Conservation (phyloP, 2,888 invertebrate genomes). For the Thelaira solivaga region DNA sequence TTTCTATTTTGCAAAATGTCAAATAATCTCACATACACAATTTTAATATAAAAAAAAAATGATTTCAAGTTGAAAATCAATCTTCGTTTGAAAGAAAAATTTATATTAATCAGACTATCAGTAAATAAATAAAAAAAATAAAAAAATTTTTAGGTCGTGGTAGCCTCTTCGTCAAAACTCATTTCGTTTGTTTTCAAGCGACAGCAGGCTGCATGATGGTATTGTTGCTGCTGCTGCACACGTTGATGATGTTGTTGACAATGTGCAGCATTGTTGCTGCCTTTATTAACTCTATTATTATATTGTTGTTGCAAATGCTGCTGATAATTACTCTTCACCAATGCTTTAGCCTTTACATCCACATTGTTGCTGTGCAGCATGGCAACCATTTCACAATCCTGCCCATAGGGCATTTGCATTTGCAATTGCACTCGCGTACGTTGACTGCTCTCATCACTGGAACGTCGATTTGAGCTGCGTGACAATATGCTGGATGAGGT, state of each 20-base stretch:
- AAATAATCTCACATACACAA: neutral
- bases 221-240: constrained; percentile 14
- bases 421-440: constrained; percentile 68
- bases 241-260: constrained; percentile 16
- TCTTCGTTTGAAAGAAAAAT: neutral
- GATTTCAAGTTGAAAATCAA: neutral
- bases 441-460: constrained; percentile 73
- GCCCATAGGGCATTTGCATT: constrained; percentile 69
- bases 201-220: constrained; percentile 41
- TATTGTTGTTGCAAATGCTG: neutral
- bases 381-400: constrained; percentile 70
- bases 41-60: neutral
- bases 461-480: constrained; percentile 80
- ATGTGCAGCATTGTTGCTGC: neutral
- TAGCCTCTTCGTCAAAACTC: constrained; percentile 72
- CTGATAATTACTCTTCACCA: neutral
- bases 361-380: constrained; percentile 67
- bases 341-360: constrained; percentile 14
- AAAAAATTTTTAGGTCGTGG: constrained; percentile 27
- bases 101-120: neutral
- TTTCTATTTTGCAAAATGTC: constrained; percentile 7
- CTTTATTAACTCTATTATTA: neutral
- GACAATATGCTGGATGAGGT: constrained; percentile 81
- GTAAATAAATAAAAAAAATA: neutral
- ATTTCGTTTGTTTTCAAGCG: constrained; percentile 70